These are phyloP conservation scores for Rhombomys opimus DNA, from an alignment of 2,113 vertebrate genomes.

Conservation along the genomic window DNA sequence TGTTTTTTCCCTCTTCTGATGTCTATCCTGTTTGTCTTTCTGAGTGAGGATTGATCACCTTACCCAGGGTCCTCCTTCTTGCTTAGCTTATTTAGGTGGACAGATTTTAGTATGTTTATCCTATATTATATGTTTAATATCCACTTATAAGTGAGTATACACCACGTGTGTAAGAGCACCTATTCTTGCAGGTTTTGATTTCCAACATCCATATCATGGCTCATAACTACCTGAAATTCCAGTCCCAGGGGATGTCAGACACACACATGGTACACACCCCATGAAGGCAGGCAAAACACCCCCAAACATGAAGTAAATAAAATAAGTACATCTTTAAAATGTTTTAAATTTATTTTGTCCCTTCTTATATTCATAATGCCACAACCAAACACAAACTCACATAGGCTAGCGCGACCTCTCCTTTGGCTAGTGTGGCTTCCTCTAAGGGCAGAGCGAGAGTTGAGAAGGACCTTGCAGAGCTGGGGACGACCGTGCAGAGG, in stretches of 20 bases:
- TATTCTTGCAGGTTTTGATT: neutral
- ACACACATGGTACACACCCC: neutral
- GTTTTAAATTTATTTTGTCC: neutral
- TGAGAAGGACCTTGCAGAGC: neutral
- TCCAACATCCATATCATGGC: neutral
- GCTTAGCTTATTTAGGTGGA: no score
- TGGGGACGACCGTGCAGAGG: neutral
- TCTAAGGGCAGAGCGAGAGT: neutral
- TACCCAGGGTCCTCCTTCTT: no score
- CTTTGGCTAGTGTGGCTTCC: neutral
- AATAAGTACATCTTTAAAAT: neutral
- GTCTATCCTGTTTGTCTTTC: no score
- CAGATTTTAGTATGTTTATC: no score
- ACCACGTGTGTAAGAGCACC: no score
- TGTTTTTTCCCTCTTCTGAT: no score
- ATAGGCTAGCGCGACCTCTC: neutral
- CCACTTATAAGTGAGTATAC: no score
- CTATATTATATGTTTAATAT: no score
- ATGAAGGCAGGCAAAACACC: no score
- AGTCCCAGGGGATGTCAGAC: neutral
- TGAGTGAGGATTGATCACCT: no score
- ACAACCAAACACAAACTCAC: neutral
- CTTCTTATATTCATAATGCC: neutral
- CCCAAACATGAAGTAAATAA: neutral
- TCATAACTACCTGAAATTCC: neutral